Evolutionary conservation across 2,888 invertebrate species (phyloP), one percentile per base, ranked within the genome.

Genomic region (Marasmarcha lunaedactyla): DNA sequence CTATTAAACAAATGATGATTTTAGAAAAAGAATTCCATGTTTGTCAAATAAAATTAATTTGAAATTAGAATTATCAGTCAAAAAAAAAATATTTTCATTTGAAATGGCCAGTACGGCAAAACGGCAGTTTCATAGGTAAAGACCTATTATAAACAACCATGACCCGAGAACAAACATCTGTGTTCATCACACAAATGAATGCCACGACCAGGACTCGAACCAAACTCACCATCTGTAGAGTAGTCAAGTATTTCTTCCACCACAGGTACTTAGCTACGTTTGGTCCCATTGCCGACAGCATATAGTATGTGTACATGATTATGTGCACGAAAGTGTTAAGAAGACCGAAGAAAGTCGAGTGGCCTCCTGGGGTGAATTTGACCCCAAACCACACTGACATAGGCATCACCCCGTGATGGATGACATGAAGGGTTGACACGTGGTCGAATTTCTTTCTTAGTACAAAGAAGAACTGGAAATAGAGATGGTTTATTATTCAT

Each of bases 311-410:
- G 79, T 98, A 97, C 97, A 98, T 98, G 51, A 97, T 86, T 57
- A 97, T 92, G 78, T 98, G 97, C n/a, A 98, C 96, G 72, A 96
- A 96, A 1, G 96, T 95, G 77, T 97, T 98, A 59, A 97, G 84
- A 54, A 96, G 86, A 1, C 96, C 94, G 72, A 97, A 97, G 87
- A 97, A 97, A 3, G 97, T 96, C 55, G 95, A 95, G 72, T 97
- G 97, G 25, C 97, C 97, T 65, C 97, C 95, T 86, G 96, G 95
- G 15, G 94, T 95, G 85, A 95, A 97, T 84, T 95, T 95, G 40
- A 97, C 95, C 38, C 97, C 97, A 70, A 96, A 95, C 97, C 97
- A 97, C 46, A 97, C 96, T 3, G 95, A 95, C 91, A 96, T 91
- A 30, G 97, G 97, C 97, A 97, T 97, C 60, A 95, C 92, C 50